Evolutionary conservation across 2,113 vertebrate genomes (phyloP), one percentile per base, ranked within the genome.

Genomic region (Xyrauchen texanus): DNA sequence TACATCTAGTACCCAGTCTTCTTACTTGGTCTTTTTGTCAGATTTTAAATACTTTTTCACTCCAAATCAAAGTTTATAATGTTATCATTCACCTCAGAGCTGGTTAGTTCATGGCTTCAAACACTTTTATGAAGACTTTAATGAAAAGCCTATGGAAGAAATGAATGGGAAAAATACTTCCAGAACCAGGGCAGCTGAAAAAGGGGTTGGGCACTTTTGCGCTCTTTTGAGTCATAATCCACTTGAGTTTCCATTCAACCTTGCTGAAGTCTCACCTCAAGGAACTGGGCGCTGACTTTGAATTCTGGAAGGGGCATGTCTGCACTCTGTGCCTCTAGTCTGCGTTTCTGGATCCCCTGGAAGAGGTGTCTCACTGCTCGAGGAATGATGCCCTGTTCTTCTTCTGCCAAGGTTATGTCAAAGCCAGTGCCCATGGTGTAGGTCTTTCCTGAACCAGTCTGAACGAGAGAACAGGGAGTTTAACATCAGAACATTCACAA

Each of bases 221-320:
- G 21, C 21, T 34, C 21, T 34, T 34, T 34, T 34, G 21, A 57
- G 10, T 9, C 10, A 10, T 53, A 10, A 9, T 4, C 2, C 9
- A 4, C 5, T 6, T n/a, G 3, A n/a, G 13, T 58, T 58, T 58
- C 13, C 12, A 58, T 58, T 58, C 5, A 5, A 6, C n/a, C 8
- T n/a, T 5, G 9, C 8, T 60, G 15, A 3, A 74, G 55, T 13
- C 87, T 13, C 85, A 98, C 97, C 96, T 99, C 97, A 58, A 99
- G 91, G 88, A 99, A 99, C 88, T 99, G 97, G 42, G 97, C 96
- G 80, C 95, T 98, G 94, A 99, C 96, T 98, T 98, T 99, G 87
- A 99, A 98, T 83, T 97, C 96, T 0, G 97, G 96, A 0, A 92
- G 92, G 0, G 92, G 88, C 34, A 81, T 2, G 0, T 94, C 95